Evolutionary conservation across 2,113 vertebrate genomes (phyloP).

Genomic region (Scomber colias): DNA sequence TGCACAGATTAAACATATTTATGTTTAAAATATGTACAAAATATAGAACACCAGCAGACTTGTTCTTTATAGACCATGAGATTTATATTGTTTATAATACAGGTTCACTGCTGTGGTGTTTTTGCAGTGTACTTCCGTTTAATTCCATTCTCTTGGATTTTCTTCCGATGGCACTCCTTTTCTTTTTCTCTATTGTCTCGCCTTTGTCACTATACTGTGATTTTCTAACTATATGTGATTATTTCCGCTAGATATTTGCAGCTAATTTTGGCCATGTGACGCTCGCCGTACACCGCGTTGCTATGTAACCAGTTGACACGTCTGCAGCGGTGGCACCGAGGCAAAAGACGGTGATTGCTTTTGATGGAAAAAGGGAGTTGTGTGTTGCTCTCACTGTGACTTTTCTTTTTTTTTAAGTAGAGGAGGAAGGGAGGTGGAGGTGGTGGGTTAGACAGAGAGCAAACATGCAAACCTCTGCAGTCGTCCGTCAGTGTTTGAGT

Average conservation of each 20-base stretch:
- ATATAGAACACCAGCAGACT: no score
- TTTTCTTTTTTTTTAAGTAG: not conserved
- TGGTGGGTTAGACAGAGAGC: conserved; percentile 15
- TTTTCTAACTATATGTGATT: conserved; percentile 49
- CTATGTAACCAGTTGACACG: conserved; percentile 56
- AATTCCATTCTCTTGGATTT: not conserved
- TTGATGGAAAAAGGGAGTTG: conserved; percentile 35
- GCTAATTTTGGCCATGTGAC: conserved; percentile 61
- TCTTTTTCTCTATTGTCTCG: not conserved
- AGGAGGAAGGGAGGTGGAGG: not conserved
- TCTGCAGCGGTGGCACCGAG: conserved; percentile 7
- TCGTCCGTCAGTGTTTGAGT: conserved; percentile 43
- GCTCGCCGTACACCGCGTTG: conserved; percentile 36
- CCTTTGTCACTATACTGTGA: not conserved
- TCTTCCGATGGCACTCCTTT: not conserved
- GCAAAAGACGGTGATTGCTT: conserved; percentile 43
- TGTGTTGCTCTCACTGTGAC: conserved; percentile 11
- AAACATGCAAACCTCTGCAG: conserved; percentile 49
- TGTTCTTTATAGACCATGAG: no score
- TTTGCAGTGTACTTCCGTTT: not conserved
- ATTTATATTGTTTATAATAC: not conserved
- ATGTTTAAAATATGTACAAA: no score
- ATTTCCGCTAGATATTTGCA: conserved; percentile 47
- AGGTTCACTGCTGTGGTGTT: not conserved
- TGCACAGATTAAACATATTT: no score